phyloP scores from a whole-genome alignment of 2,888 invertebrate species.

The Podabrus alpinus region DNA sequence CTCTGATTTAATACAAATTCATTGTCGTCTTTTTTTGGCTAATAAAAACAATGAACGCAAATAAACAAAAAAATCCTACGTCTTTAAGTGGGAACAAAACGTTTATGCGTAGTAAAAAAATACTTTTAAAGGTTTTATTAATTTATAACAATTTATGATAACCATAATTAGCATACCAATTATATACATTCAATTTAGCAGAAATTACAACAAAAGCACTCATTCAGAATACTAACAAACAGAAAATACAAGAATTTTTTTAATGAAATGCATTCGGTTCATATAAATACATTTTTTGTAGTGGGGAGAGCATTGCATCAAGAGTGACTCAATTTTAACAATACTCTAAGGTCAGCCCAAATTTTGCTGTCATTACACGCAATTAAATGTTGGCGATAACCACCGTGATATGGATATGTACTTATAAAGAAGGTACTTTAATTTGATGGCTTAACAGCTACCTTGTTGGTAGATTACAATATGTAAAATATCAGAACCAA shows the following conservation, averaged over 20 bases:
- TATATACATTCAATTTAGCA: neutral
- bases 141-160: neutral
- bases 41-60: neutral
- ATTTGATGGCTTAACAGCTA: too few relatives aligned
- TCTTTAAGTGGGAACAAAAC: neutral
- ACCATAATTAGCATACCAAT: neutral
- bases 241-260: neutral
- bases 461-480: too few relatives aligned
- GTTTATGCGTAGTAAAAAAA: neutral
- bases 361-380: too few relatives aligned
- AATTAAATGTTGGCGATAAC: too few relatives aligned
- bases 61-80: neutral
- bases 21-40: neutral
- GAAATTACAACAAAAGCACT: neutral
- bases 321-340: too few relatives aligned
- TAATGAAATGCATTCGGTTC: neutral
- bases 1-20: neutral
- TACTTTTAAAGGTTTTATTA: neutral
- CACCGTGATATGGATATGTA: too few relatives aligned
- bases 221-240: neutral
- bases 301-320: too few relatives aligned
- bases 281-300: neutral
- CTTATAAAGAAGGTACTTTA: too few relatives aligned
- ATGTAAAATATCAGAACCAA: too few relatives aligned
- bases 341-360: too few relatives aligned